Percentiles rank a stretch among this genome's conserved stretches.
phyloP scores from a whole-genome alignment of 2,888 invertebrate species.

The Drosophila pseudotalamancana region DNA sequence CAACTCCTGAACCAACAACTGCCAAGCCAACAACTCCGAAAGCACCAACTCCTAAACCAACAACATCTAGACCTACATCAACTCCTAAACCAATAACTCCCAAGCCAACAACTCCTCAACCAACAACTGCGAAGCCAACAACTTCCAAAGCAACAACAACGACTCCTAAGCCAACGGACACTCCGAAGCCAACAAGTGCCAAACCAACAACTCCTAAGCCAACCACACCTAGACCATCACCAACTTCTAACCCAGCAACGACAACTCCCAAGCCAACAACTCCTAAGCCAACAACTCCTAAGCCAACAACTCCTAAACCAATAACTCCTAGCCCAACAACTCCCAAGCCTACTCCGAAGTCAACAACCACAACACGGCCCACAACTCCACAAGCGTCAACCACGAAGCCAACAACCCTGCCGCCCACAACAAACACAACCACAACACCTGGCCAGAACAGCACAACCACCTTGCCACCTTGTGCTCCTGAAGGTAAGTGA shows the following conservation, averaged over 20 bases:
- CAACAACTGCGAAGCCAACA: too few relatives aligned
- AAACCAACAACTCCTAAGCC: not conserved
- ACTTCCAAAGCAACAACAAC: constrained; percentile 6
- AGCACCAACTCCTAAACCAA: not conserved
- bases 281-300: not conserved
- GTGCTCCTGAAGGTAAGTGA: constrained; percentile 26
- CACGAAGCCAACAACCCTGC: not conserved
- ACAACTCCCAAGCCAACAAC: constrained; percentile 12
- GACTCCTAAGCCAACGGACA: not conserved
- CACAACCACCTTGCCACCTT: constrained; percentile 30
- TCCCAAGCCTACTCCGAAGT: not conserved
- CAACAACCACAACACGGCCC: constrained; percentile 17
- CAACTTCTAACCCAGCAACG: not conserved
- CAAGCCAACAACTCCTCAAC: not conserved
- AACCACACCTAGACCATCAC: too few relatives aligned
- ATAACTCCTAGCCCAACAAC: constrained; percentile 2
- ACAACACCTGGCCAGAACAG: constrained; percentile 10
- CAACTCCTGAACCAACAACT: not conserved
- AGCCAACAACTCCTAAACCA: constrained; percentile 1
- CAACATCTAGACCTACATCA: not conserved
- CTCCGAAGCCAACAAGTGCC: not conserved
- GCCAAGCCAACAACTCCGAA: not conserved
- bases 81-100: not conserved
- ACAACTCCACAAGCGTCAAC: not conserved
- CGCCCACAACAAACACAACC: constrained; percentile 10